Evolutionary conservation across 2,797 vertebrate species (phyloP).

Genomic region (Phoxinus dragarum): DNA sequence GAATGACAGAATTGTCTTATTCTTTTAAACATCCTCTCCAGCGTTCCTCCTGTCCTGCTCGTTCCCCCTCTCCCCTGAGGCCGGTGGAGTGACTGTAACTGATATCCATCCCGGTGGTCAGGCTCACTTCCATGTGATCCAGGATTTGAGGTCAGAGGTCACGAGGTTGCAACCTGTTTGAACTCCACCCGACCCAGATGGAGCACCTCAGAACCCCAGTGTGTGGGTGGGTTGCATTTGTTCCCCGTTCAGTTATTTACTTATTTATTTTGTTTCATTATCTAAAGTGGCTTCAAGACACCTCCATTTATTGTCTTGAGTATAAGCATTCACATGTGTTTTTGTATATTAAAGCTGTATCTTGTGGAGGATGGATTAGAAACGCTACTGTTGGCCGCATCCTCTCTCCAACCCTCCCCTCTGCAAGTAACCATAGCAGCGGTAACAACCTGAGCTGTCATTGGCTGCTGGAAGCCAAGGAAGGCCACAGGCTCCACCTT

Average conservation of each 20-base stretch:
- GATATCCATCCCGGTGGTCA: constrained; percentile 90
- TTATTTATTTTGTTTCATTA: neutral
- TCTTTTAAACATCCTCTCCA: constrained; percentile 61
- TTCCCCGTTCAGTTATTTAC: neutral
- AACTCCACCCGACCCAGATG: constrained; percentile 87
- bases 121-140: constrained; percentile 91
- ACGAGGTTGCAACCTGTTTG: constrained; percentile 86
- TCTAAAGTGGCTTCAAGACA: neutral
- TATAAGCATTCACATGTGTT: neutral
- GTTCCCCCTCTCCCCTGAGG: constrained; percentile 85
- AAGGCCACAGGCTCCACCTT: constrained; percentile 88
- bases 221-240: constrained; percentile 73
- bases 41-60: constrained; percentile 89
- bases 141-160: constrained; percentile 88
- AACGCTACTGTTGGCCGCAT: constrained; percentile 91
- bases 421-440: constrained; percentile 81
- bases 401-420: constrained; percentile 83
- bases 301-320: neutral
- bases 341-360: constrained; percentile 73
- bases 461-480: constrained; percentile 90
- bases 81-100: constrained; percentile 88
- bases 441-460: constrained; percentile 91
- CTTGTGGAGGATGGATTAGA: constrained; percentile 88
- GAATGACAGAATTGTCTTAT: neutral
- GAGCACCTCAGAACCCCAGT: constrained; percentile 82